Evolutionary conservation across 1,140 invertebrate species (phyloP).

Genomic region (Drosophila equinoxialis): DNA sequence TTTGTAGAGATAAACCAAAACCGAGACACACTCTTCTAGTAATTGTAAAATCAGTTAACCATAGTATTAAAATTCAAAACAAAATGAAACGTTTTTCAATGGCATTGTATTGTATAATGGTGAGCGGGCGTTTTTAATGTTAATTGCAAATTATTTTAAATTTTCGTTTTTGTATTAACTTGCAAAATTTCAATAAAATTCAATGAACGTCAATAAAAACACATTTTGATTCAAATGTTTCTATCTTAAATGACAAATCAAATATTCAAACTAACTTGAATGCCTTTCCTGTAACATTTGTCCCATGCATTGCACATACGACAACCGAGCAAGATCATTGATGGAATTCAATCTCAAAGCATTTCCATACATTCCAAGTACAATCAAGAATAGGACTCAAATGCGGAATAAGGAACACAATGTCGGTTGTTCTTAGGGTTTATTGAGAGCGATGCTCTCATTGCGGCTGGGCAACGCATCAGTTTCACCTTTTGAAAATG

Average conservation of each 20-base stretch:
- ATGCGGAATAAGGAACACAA: too few species aligned
- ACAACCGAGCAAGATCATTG: too few species aligned
- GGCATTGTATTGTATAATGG: constrained; percentile 62
- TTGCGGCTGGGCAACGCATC: too few species aligned
- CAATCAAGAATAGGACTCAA: too few species aligned
- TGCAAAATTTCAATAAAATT: constrained; percentile 80
- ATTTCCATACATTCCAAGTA: too few species aligned
- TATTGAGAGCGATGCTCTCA: too few species aligned
- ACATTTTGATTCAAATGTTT: not conserved
- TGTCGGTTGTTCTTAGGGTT: too few species aligned
- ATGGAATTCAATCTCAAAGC: too few species aligned
- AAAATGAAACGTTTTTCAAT: constrained; percentile 62
- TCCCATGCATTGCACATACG: too few species aligned
- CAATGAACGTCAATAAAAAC: constrained; percentile 69
- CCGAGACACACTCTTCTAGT: constrained; percentile 69
- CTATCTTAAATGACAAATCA: not conserved
- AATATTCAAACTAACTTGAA: too few species aligned
- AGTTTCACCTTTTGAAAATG: too few species aligned
- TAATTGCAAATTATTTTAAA: constrained; percentile 69
- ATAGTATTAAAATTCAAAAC: constrained; percentile 62
- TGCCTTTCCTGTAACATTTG: too few species aligned
- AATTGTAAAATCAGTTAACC: constrained; percentile 78
- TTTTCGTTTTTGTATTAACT: constrained; percentile 78
- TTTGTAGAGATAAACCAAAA: constrained; percentile 71
- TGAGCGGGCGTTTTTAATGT: constrained; percentile 72